A percentile compares a stretch with the other conserved stretches of the same genome.
Conservation (phyloP, 2,888 invertebrate genomes). For the Campopleginae sp. region DNA sequence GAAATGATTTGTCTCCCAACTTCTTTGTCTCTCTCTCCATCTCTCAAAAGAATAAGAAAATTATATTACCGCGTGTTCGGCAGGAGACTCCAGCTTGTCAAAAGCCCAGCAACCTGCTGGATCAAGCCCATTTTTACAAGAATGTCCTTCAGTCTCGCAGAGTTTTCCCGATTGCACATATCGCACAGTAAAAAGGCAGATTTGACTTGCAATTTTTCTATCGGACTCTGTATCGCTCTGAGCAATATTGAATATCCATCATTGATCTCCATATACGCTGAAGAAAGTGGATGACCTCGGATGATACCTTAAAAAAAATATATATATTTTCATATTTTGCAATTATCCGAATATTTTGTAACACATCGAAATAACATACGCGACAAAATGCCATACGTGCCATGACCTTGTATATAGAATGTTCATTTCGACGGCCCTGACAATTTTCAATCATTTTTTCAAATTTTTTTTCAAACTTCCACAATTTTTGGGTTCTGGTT, state of each 20-base stretch:
- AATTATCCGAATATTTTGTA: too few relatives aligned
- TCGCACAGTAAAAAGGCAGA: constrained; percentile 89
- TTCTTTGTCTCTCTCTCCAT: neutral
- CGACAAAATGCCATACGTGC: too few relatives aligned
- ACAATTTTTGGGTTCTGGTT: too few relatives aligned
- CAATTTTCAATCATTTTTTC: too few relatives aligned
- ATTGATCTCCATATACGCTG: constrained; percentile 86
- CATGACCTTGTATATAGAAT: too few relatives aligned
- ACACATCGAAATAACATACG: too few relatives aligned
- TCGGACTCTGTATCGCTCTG: constrained; percentile 86
- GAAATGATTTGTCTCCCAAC: neutral
- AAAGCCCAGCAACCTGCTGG: constrained; percentile 78
- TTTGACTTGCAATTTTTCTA: constrained; percentile 88
- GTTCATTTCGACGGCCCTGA: too few relatives aligned
- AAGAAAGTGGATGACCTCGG: constrained; percentile 87
- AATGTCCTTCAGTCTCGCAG: constrained; percentile 74
- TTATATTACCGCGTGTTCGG: constrained; percentile 78
- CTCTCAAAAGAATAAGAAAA: neutral
- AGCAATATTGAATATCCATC: constrained; percentile 89
- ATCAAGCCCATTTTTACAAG: constrained; percentile 82
- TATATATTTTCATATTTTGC: too few relatives aligned
- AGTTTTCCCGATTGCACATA: constrained; percentile 84
- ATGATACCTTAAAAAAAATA: constrained; percentile 85
- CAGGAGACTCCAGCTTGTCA: constrained; percentile 74
- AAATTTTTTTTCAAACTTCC: too few relatives aligned